Evolutionary conservation across 2,113 vertebrate genomes (phyloP).

Genomic region (Prochilodus magdalenae): DNA sequence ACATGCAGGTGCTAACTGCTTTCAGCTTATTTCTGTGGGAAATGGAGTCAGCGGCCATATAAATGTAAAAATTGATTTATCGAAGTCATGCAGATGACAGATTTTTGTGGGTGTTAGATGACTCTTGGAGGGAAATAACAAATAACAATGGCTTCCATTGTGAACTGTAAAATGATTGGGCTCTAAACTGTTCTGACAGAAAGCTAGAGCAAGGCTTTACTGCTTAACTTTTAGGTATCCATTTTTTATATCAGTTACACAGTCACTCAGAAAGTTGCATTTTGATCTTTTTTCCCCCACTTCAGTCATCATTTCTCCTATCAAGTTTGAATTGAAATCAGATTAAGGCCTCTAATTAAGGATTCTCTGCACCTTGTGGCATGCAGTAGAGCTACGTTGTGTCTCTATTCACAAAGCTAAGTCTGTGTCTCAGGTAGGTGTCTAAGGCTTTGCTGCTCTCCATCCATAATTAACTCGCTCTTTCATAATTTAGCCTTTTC

Average conservation of each 20-base stretch:
- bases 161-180: conserved; percentile 45
- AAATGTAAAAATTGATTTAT: conserved; percentile 44
- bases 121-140: conserved; percentile 25
- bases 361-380: conserved; percentile 60
- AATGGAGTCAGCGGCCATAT: conserved; percentile 55
- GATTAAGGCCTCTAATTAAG: conserved; percentile 67
- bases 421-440: conserved; percentile 70
- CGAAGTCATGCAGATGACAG: conserved; percentile 49
- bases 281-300: conserved; percentile 52
- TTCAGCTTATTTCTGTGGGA: conserved; percentile 20
- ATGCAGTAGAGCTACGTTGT: conserved; percentile 55
- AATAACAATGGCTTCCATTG: conserved; percentile 36
- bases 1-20: conserved; percentile 68
- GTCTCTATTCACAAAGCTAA: conserved; percentile 61
- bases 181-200: conserved; percentile 50
- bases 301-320: conserved; percentile 19
- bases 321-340: conserved; percentile 46
- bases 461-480: conserved; percentile 74
- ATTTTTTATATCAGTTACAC: conserved; percentile 53
- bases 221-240: no score
- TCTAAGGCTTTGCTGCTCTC: conserved; percentile 66
- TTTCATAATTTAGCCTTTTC: conserved; percentile 76
- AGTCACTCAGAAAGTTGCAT: conserved; percentile 54
- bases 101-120: conserved; percentile 4
- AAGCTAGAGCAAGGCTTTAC: conserved; percentile 52